phyloP scores from a whole-genome alignment of 1,140 invertebrate genomes.

The Micrasema longulum region DNA sequence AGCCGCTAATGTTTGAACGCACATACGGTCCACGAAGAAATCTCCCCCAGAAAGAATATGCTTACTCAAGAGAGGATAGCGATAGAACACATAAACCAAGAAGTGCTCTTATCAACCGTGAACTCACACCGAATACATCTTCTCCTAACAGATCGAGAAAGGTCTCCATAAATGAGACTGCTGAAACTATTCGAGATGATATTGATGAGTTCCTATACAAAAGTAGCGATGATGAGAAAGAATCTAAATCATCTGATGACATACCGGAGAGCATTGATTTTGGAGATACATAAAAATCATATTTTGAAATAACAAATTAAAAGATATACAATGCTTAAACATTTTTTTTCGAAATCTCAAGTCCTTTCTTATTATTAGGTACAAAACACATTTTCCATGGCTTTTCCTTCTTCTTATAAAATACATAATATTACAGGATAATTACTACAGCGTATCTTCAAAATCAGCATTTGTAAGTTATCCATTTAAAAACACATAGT shows the following conservation, averaged over 20 bases:
- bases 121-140: slow-evolving; percentile 58
- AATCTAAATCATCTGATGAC: slow-evolving; percentile 56
- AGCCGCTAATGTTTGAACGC: slow-evolving; percentile 77
- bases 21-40: slow-evolving; percentile 71
- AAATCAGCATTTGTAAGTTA: background rate
- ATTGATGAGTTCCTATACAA: slow-evolving; percentile 61
- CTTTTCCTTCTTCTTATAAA: background rate
- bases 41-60: background rate
- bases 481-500: no score
- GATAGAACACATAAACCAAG: slow-evolving; percentile 38
- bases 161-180: slow-evolving; percentile 70
- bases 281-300: slow-evolving; percentile 10
- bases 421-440: background rate
- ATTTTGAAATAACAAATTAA: background rate
- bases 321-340: background rate
- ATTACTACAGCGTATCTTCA: background rate
- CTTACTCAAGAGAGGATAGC: slow-evolving; percentile 3
- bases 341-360: background rate
- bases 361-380: background rate
- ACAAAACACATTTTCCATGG: background rate
- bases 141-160: slow-evolving; percentile 57
- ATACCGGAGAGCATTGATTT: slow-evolving; percentile 47
- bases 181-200: slow-evolving; percentile 66
- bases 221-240: slow-evolving; percentile 57
- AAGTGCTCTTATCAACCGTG: slow-evolving; percentile 56